Conservation (phyloP, 2,797 vertebrate species). For the Moxostoma hubbsi region DNA sequence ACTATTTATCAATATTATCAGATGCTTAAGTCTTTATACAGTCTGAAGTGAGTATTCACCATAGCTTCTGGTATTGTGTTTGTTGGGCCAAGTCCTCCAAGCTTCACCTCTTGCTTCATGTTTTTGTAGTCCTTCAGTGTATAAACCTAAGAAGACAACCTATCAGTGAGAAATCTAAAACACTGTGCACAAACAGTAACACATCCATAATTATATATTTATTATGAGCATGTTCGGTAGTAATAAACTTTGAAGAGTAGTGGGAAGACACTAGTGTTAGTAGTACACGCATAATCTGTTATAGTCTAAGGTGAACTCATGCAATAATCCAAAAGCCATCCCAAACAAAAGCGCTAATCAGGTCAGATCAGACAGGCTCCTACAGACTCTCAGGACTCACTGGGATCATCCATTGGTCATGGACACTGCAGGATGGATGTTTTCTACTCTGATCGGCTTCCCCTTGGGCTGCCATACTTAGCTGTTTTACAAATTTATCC, state of each 20-base stretch:
- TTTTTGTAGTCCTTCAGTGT: conserved; percentile 75
- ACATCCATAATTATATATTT: neutral
- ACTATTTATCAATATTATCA: conserved; percentile 27
- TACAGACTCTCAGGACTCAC: conserved; percentile 64
- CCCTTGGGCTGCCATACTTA: conserved; percentile 52
- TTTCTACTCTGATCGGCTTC: conserved; percentile 58
- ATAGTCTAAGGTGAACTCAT: conserved; percentile 72
- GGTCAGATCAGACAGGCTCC: conserved; percentile 77
- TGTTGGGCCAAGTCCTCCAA: conserved; percentile 87
- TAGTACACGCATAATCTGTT: conserved; percentile 72
- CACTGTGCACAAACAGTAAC: neutral
- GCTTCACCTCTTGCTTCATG: conserved; percentile 74
- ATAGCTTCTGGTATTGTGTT: conserved; percentile 77
- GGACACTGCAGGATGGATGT: conserved; percentile 68
- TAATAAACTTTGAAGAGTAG: neutral
- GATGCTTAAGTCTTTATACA: conserved; percentile 30
- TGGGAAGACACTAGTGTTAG: conserved; percentile 11
- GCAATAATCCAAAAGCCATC: conserved; percentile 72
- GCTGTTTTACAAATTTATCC: conserved; percentile 73
- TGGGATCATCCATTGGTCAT: conserved; percentile 70
- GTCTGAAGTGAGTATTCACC: conserved; percentile 74
- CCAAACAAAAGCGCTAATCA: conserved; percentile 78
- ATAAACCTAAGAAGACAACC: conserved; percentile 63
- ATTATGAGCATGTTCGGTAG: no score
- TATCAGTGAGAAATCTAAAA: neutral